Conservation (phyloP, 2,888 invertebrate species). For the Macrostomum cliftonense region DNA sequence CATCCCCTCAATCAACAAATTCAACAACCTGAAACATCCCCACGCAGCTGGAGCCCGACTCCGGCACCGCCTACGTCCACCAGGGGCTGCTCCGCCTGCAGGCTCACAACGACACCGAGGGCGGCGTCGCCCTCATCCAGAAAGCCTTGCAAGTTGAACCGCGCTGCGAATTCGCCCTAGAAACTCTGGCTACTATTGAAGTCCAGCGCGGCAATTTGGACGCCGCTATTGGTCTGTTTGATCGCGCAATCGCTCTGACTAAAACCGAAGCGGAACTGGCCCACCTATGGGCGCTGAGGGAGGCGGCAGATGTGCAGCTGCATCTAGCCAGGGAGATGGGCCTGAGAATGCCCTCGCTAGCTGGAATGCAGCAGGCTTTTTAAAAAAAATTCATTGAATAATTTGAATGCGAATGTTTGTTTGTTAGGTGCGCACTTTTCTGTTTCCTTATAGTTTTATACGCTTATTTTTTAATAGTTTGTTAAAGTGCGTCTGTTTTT, state of each 20-base stretch:
- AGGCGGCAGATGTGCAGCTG: constrained; percentile 66
- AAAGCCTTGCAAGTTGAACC: constrained; percentile 67
- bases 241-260: constrained; percentile 64
- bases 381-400: no score
- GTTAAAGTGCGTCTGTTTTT: no score
- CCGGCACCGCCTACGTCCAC: constrained; percentile 69
- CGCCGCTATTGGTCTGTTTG: constrained; percentile 63
- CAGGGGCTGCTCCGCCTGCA: constrained; percentile 58
- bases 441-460: no score
- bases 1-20: no score
- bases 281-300: constrained; percentile 67
- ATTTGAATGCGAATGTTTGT: no score
- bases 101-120: constrained; percentile 62
- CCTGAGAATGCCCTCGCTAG: no score
- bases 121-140: constrained; percentile 56
- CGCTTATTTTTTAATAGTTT: no score
- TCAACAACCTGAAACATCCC: no score
- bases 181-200: constrained; percentile 79
- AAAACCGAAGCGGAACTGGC: constrained; percentile 72
- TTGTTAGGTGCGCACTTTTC: no score
- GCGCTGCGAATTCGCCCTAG: constrained; percentile 80
- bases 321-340: not conserved
- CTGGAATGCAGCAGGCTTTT: no score
- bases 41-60: constrained; percentile 50
- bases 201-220: constrained; percentile 70